Base-by-base conservation (phyloP, 2,113 vertebrate genomes). In the Melanotaenia duboulayi region DNA sequence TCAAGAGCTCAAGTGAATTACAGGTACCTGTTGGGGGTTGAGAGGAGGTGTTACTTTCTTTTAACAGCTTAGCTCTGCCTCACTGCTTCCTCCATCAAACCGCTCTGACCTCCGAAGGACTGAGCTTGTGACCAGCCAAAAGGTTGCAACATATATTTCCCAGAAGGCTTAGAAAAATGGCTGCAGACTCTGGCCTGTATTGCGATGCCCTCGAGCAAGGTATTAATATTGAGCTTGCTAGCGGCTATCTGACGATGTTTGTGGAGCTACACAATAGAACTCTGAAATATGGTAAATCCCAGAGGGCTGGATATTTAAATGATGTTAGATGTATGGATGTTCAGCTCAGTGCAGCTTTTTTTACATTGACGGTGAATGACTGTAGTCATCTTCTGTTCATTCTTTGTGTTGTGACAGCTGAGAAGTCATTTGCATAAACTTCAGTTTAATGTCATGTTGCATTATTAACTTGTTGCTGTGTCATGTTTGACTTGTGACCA, bases 1-100 rank as follows among this genome's bases (percentile, higher is more conserved):
- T 87, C 85, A 90, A 75, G 70, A 85, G 50, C 79, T 87, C 39
- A 50, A 78, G 78, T 83, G 82, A 87, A 74, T 87, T 86, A 81
- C 61, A 71, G 54, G 48, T 37, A n/a, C 57, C 76, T 69, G 71
- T 46, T 22, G 39, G 39, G 28, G 9, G 55, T 28, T 54, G 55
- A 19, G 19, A 13, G 19, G 25, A 65, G 35, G 69, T 71, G 82
- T 80, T 57, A 40, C 79, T 83, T 54, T 75, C 66, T 73, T 71
- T 70, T 66, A 65, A 74, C 73, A 85, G 80, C 87, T 89, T 80
- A 83, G 78, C 57, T 80, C 59, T 51, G 61, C 82, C 52, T 84
- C 69, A 59, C 12, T 51, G 78, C 78, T 65, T 67, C 60, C 59
- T 83, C 74, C 72, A 56, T 86, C 61, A 78, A 77, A 9, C 40